A percentile compares a stretch with the other conserved stretches of the same genome.
Conservation (phyloP, 2,888 invertebrate genomes). For the Dysmachus trigonus region DNA sequence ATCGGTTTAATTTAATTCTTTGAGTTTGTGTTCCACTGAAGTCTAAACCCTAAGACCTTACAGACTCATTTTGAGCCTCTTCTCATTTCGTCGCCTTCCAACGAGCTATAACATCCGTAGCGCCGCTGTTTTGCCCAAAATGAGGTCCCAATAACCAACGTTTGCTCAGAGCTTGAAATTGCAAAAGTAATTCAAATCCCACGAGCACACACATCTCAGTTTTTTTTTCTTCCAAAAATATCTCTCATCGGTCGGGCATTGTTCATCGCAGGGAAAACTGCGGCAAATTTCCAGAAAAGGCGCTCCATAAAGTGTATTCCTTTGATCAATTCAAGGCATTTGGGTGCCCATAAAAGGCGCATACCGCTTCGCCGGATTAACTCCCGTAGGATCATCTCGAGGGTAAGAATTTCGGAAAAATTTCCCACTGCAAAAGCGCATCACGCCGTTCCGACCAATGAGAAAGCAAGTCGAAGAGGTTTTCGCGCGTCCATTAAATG, state of each 20-base stretch:
- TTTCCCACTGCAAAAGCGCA: background rate
- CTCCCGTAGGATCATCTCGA: background rate
- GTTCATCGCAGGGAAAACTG: background rate
- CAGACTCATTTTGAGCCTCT: no score
- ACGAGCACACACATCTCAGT: background rate
- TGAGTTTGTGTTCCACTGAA: no score
- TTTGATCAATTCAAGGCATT: background rate
- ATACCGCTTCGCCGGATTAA: background rate
- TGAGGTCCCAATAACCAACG: background rate
- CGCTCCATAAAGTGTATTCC: background rate
- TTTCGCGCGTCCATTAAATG: background rate
- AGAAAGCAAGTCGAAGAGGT: background rate
- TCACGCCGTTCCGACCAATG: background rate
- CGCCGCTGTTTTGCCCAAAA: background rate
- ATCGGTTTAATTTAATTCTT: no score
- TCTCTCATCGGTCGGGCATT: background rate
- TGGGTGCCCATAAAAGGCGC: background rate
- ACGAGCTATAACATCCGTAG: background rate
- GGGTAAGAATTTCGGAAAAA: background rate
- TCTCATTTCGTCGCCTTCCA: background rate
- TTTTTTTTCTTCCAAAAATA: background rate
- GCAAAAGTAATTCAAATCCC: background rate
- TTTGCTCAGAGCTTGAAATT: background rate
- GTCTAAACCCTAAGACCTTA: no score
- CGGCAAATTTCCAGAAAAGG: background rate